Evolutionary conservation across 2,113 vertebrate genomes (phyloP).

Genomic region (Tragelaphus imberbis): DNA sequence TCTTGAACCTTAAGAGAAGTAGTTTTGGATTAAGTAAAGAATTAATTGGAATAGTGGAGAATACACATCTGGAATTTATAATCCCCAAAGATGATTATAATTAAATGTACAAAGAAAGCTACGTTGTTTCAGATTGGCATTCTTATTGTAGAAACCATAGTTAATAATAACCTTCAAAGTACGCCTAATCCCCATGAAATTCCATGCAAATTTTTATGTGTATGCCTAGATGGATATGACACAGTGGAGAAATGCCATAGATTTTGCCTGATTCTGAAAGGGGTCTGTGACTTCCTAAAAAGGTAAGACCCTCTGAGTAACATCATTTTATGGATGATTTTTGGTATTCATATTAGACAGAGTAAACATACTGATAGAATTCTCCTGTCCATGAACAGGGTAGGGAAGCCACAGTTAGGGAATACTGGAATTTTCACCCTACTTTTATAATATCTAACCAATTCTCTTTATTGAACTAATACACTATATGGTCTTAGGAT

Average conservation of each 20-base stretch:
- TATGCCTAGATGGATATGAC: neutral
- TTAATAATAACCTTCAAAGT: neutral
- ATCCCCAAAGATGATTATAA: neutral
- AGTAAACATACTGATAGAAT: neutral
- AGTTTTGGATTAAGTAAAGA: neutral
- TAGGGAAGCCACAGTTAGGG: neutral
- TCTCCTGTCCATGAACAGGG: neutral
- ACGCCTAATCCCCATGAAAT: neutral
- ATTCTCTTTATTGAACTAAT: neutral
- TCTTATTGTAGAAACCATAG: neutral
- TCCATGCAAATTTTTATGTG: neutral
- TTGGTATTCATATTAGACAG: neutral
- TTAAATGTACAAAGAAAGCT: neutral
- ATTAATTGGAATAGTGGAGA: neutral
- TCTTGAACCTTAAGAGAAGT: neutral
- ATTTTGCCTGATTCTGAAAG: neutral
- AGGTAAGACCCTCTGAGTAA: neutral
- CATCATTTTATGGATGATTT: neutral
- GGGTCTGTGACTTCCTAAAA: conserved; percentile 4
- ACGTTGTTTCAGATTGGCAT: neutral
- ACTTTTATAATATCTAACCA: neutral
- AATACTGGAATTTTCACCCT: neutral
- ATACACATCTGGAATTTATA: neutral
- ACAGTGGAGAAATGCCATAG: neutral
- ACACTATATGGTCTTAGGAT: neutral